These are phyloP conservation scores for Atrichornis clamosus DNA, from an alignment of 2,113 vertebrate genomes.

Conservation along the genomic window DNA sequence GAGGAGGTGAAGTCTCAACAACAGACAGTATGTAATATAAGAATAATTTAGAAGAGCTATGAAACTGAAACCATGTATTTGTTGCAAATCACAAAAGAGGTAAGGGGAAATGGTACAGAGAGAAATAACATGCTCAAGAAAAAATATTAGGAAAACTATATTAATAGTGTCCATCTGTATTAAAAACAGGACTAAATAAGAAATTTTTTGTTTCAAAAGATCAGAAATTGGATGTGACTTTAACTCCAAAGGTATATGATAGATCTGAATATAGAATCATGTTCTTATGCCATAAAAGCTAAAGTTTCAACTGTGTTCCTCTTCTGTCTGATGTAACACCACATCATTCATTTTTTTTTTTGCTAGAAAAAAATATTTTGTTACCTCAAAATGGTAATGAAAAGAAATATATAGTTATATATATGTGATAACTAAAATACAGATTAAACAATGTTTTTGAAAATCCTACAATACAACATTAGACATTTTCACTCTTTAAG, in stretches of 20 bases:
- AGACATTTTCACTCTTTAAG: background rate
- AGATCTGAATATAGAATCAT: background rate
- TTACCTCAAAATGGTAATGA: background rate
- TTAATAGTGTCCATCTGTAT: background rate
- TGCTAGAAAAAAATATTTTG: background rate
- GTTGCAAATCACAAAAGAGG: background rate
- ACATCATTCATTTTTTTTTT: background rate
- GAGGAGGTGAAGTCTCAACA: background rate
- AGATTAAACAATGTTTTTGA: background rate
- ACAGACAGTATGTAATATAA: fast-evolving
- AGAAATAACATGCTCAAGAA: background rate
- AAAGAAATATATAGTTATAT: background rate
- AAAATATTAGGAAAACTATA: background rate
- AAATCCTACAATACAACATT: background rate
- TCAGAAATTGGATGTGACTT: background rate
- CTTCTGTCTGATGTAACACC: background rate
- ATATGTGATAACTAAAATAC: background rate
- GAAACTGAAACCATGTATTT: background rate
- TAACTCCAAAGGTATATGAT: background rate
- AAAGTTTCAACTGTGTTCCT: background rate
- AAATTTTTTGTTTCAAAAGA: background rate
- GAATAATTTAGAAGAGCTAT: background rate
- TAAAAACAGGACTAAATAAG: background rate
- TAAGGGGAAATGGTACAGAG: background rate
- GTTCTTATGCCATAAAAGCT: background rate